A percentile compares a stretch with the other conserved stretches of the same genome.
Conservation (phyloP, 2,797 vertebrate species). For the Fratercula arctica region DNA sequence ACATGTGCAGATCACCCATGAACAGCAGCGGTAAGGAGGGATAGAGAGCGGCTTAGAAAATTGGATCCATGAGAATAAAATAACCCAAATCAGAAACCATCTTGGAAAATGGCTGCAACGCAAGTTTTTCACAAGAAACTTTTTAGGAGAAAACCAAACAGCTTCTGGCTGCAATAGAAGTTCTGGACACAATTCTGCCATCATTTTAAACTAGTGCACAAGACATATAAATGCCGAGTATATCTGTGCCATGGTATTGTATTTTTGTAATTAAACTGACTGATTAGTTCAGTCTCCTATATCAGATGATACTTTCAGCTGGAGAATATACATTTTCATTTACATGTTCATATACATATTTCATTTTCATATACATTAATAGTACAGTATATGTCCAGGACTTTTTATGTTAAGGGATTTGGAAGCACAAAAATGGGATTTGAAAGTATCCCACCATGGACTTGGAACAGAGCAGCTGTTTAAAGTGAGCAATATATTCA, state of each 20-base stretch:
- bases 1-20: not conserved
- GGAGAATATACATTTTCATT: not conserved
- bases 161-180: not conserved
- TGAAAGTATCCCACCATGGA: not conserved
- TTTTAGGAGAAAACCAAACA: not conserved
- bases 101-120: not conserved
- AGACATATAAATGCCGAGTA: not conserved
- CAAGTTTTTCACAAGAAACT: not conserved
- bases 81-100: not conserved
- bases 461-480: not conserved
- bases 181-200: not conserved
- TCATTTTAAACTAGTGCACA: not conserved
- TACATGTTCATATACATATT: no score
- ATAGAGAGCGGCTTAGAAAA: not conserved
- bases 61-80: not conserved
- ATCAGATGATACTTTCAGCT: not conserved
- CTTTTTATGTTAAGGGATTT: not conserved
- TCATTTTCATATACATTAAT: not conserved
- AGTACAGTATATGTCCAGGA: not conserved
- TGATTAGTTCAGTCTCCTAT: not conserved
- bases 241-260: not conserved
- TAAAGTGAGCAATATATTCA: not conserved
- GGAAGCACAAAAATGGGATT: not conserved
- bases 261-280: not conserved
- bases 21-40: not conserved